A percentile compares a stretch with the other conserved stretches of the same genome.
Evolutionary conservation across 2,113 vertebrate species (phyloP).

Genomic region (Prolemur simus): DNA sequence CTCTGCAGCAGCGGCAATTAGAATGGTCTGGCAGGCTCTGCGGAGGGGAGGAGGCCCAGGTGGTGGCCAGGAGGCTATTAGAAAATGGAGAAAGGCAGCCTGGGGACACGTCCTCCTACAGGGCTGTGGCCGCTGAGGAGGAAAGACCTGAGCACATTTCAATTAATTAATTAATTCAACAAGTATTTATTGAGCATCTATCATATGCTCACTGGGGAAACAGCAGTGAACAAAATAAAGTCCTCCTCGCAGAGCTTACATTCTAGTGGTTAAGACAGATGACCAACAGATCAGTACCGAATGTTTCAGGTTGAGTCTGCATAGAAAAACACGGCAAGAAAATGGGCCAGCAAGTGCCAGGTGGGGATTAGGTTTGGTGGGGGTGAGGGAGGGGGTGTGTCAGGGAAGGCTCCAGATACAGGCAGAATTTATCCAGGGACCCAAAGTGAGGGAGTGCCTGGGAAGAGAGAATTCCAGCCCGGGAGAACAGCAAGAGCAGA

Average conservation of each 20-base stretch:
- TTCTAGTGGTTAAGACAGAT: not conserved
- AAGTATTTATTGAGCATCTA: conserved; percentile 75
- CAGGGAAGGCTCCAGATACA: not conserved
- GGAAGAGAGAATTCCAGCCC: not conserved
- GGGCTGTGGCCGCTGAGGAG: conserved; percentile 43
- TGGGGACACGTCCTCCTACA: not conserved
- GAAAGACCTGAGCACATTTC: conserved; percentile 48
- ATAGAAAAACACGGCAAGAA: not conserved
- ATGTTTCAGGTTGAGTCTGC: not conserved
- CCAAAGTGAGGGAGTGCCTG: not conserved
- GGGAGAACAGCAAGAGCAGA: not conserved
- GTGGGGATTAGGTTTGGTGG: not conserved
- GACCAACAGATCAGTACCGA: not conserved
- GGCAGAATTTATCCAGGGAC: not conserved
- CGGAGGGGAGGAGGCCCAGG: conserved; percentile 68
- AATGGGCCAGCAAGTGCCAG: not conserved
- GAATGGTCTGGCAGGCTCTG: conserved; percentile 55
- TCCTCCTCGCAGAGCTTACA: not conserved
- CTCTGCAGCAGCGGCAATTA: conserved; percentile 53
- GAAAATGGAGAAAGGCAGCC: conserved; percentile 57
- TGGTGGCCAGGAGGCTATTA: conserved; percentile 70
- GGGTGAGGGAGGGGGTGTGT: not conserved
- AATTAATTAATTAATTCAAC: conserved; percentile 71
- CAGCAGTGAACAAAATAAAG: conserved; percentile 1
- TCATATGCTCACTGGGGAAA: conserved; percentile 35